A percentile compares a stretch with the other conserved stretches of the same genome.
These are phyloP conservation scores for Salvelinus fontinalis DNA, from an alignment of 2,113 vertebrate genomes.

Conservation along the genomic window DNA sequence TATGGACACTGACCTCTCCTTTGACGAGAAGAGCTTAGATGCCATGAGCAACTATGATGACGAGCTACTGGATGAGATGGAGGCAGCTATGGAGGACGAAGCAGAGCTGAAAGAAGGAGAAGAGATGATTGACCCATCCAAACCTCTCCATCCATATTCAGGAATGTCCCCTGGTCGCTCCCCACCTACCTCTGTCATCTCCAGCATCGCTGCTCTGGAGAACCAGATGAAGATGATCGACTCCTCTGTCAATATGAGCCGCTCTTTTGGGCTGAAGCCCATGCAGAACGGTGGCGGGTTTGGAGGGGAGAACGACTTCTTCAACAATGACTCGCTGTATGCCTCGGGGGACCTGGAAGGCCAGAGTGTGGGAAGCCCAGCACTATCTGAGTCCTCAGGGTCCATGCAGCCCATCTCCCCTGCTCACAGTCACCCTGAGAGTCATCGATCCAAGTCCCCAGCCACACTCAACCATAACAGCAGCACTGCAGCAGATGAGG, in stretches of 20 bases:
- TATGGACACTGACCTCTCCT: constrained; percentile 88
- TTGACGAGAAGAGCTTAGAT: constrained; percentile 88
- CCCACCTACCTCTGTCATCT: constrained; percentile 90
- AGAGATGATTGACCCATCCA: constrained; percentile 70
- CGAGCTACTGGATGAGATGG: constrained; percentile 90
- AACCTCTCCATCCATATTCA: constrained; percentile 77
- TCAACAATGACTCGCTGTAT: constrained; percentile 89
- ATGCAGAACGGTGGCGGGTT: constrained; percentile 81
- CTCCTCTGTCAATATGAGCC: constrained; percentile 86
- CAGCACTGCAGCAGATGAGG: constrained; percentile 75
- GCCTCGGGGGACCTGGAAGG: constrained; percentile 86
- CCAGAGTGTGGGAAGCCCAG: constrained; percentile 91
- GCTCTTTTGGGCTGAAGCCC: constrained; percentile 80
- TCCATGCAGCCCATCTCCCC: constrained; percentile 92
- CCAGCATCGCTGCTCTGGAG: constrained; percentile 94
- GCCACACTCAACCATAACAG: constrained; percentile 69
- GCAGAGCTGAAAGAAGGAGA: constrained; percentile 79
- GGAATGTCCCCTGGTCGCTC: constrained; percentile 78
- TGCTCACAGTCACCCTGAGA: constrained; percentile 86
- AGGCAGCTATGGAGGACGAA: constrained; percentile 93
- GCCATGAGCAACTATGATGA: constrained; percentile 87
- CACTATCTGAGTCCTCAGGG: constrained; percentile 90
- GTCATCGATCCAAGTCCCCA: constrained; percentile 89
- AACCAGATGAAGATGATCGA: constrained; percentile 99
- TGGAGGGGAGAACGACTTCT: constrained; percentile 85